phyloP scores from a whole-genome alignment of 2,113 vertebrate genomes.

The Burhinus bistriatus region DNA sequence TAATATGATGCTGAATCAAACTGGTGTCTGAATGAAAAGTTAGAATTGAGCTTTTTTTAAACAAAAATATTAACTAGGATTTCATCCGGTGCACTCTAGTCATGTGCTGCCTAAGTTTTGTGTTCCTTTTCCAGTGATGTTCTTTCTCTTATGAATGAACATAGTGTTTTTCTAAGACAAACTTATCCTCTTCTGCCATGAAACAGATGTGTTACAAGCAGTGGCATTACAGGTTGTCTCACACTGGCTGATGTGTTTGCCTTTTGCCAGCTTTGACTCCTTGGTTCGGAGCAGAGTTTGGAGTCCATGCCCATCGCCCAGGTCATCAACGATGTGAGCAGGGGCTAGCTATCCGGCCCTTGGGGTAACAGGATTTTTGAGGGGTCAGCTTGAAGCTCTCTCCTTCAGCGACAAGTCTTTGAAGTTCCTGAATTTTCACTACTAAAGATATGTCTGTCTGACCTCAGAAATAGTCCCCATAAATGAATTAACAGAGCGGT shows the following conservation, averaged over 20 bases:
- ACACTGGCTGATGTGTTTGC: background rate
- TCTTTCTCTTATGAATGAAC: background rate
- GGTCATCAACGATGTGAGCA: no score
- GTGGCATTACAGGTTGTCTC: background rate
- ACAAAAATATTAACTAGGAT: background rate
- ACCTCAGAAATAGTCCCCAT: background rate
- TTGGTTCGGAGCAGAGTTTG: background rate
- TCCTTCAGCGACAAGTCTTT: background rate
- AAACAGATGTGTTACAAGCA: background rate
- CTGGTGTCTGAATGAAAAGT: background rate
- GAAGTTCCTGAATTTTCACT: background rate
- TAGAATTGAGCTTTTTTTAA: background rate
- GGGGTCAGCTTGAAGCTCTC: background rate
- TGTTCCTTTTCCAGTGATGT: background rate
- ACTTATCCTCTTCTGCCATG: background rate
- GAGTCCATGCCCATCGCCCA: background rate
- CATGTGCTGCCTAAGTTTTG: background rate
- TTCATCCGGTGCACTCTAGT: background rate
- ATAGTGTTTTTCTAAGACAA: background rate
- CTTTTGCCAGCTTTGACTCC: background rate
- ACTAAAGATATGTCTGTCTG: background rate
- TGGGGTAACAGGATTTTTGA: background rate
- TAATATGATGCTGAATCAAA: background rate
- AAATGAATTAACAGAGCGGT: background rate
- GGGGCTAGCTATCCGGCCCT: background rate